Evolutionary conservation across 1,140 invertebrate genomes (phyloP).

Genomic region (Aphaenogaster floridana): DNA sequence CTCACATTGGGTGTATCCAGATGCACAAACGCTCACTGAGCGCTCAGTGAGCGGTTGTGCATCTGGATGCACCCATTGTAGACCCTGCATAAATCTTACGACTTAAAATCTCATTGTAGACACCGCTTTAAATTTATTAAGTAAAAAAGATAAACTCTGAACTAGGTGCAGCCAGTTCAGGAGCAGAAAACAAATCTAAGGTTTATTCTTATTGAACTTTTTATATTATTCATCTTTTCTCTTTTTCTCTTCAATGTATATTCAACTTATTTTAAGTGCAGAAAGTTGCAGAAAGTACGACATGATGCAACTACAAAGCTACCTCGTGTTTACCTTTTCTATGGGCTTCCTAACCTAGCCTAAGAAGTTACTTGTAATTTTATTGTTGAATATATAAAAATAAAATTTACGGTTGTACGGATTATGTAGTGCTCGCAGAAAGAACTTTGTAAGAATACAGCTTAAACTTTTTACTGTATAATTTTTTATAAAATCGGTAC

Average conservation of each 20-base stretch:
- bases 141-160: background rate
- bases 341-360: background rate
- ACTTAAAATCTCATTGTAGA: too few species aligned
- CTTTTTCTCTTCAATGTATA: background rate
- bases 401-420: background rate
- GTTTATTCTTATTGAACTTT: background rate
- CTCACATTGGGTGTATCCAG: too few species aligned
- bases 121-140: background rate
- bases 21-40: too few species aligned
- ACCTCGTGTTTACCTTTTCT: background rate
- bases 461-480: background rate
- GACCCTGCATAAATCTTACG: too few species aligned
- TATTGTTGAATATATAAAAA: background rate
- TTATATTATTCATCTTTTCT: background rate
- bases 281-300: background rate
- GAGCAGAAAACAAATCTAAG: background rate
- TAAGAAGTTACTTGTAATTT: background rate
- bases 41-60: too few species aligned
- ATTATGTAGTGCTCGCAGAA: background rate
- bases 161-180: too few species aligned
- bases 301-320: background rate
- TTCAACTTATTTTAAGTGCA: constrained; percentile 1
- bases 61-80: too few species aligned
- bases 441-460: constrained; percentile 3
- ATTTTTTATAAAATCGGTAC: background rate